Evolutionary conservation across 2,797 vertebrate genomes (phyloP), one percentile per base, ranked within the genome.

Genomic region (Thunnus albacares): DNA sequence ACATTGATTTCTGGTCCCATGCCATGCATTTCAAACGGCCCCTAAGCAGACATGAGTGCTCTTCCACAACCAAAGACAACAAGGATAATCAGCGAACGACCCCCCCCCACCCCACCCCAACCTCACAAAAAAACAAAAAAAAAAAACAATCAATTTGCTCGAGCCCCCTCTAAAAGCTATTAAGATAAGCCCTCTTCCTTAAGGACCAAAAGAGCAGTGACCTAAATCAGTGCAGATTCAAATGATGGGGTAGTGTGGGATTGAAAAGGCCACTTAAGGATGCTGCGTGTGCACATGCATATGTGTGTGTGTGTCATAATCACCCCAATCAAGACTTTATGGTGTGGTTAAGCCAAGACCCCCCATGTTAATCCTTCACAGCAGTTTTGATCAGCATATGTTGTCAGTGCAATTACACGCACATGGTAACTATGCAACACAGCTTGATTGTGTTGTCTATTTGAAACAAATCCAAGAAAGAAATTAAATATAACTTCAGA

Each of bases 291-390:
- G 65, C 13, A 13, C 30, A 35, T 56, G 26, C 60, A 53, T 52
- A 35, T 68, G 51, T 61, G 28, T 74, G 58, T 35, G 75, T 79
- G 57, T 69, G 70, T 73, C 26, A 71, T 89, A 91, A 93, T 88
- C 90, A 82, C 57, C 86, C 90, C 90, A 92, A 93, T 92, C 88
- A 90, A 85, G 92, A 87, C 77, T 71, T 83, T 64, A 73, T 63
- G 67, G 71, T 71, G 81, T 74, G 71, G 64, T 73, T 90, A 90
- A 89, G 72, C 83, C 74, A 80, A 69, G 75, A 51, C 61, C 76
- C 49, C 68, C 62, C 60, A 43, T 59, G 69, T 47, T 91, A 92
- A 92, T 93, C 90, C 87, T 59, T 79, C 71, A 75, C 72, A 79
- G 75, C 67, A 60, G 70, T 62, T 90, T 81, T 86, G 79, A 85